Conservation (phyloP, 2,113 vertebrate species). For the Sisor rabdophorus region DNA sequence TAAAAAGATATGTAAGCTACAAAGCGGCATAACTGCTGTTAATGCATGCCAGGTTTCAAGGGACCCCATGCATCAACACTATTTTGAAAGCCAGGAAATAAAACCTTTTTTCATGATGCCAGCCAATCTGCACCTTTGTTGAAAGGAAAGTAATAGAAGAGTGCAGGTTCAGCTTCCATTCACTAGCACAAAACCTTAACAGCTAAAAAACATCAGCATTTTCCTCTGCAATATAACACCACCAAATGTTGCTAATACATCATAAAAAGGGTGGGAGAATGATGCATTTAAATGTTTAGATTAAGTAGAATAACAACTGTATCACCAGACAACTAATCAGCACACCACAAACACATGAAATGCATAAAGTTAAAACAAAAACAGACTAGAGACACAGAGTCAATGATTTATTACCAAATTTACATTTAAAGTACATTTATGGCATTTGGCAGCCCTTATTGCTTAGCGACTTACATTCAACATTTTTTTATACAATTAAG, state of each 20-base stretch:
- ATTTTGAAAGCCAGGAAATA: constrained; percentile 3
- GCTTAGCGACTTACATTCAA: too few relatives aligned
- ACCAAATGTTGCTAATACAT: neutral
- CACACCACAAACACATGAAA: neutral
- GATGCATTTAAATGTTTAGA: neutral
- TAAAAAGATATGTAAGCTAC: neutral
- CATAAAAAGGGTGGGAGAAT: neutral
- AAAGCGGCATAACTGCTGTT: neutral
- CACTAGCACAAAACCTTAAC: constrained; percentile 5
- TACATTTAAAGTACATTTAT: too few relatives aligned
- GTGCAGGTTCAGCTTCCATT: constrained; percentile 5
- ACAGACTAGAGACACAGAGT: neutral
- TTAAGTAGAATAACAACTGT: neutral
- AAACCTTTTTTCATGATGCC: neutral
- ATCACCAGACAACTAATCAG: too few relatives aligned
- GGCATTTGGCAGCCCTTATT: too few relatives aligned
- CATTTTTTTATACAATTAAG: too few relatives aligned
- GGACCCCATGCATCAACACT: neutral
- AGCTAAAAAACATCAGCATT: neutral
- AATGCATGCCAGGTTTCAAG: neutral
- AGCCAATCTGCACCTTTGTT: neutral
- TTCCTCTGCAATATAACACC: constrained; percentile 1
- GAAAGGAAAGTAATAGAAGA: neutral
- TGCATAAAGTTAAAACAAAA: neutral
- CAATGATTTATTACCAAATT: neutral